Percentiles rank a stretch among this genome's conserved stretches.
Conservation (phyloP, 2,113 vertebrate genomes). For the Chaenogobius annularis region DNA sequence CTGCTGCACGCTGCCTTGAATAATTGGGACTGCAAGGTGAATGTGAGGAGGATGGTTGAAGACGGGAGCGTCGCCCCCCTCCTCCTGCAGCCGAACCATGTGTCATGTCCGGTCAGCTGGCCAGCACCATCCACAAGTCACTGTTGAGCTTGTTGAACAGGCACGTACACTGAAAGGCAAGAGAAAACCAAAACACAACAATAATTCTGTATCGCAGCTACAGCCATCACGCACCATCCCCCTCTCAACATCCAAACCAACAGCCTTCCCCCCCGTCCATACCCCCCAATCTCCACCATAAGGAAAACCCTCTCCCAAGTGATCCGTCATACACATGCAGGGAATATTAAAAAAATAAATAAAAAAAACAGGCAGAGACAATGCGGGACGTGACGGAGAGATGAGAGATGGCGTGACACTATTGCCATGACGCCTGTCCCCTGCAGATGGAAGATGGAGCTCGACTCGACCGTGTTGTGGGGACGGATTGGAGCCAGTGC, state of each 20-base stretch:
- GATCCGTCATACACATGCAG: constrained; percentile 39
- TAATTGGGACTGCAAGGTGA: constrained; percentile 76
- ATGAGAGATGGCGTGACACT: constrained; percentile 35
- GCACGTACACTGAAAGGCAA: not conserved
- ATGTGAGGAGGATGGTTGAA: constrained; percentile 72
- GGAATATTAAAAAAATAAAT: constrained; percentile 1
- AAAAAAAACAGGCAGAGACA: constrained; percentile 29
- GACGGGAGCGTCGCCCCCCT: constrained; percentile 45
- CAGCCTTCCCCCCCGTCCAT: constrained; percentile 3
- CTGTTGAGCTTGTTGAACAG: constrained; percentile 9
- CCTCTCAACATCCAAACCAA: constrained; percentile 18
- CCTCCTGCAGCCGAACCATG: not conserved
- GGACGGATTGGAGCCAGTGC: constrained; percentile 27
- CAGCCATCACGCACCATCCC: constrained; percentile 31
- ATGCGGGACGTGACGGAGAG: constrained; percentile 12
- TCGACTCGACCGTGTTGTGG: constrained; percentile 30
- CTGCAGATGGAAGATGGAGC: constrained; percentile 29
- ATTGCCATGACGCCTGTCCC: not conserved
- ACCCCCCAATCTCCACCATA: not conserved
- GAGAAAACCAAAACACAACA: not conserved
- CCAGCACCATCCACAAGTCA: constrained; percentile 40
- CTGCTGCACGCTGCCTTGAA: constrained; percentile 66
- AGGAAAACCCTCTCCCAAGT: not conserved
- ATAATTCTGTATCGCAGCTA: constrained; percentile 4
- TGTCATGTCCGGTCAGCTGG: constrained; percentile 45